Evolutionary conservation across 2,888 invertebrate species (phyloP).

Genomic region (Hypolimnas misippus): DNA sequence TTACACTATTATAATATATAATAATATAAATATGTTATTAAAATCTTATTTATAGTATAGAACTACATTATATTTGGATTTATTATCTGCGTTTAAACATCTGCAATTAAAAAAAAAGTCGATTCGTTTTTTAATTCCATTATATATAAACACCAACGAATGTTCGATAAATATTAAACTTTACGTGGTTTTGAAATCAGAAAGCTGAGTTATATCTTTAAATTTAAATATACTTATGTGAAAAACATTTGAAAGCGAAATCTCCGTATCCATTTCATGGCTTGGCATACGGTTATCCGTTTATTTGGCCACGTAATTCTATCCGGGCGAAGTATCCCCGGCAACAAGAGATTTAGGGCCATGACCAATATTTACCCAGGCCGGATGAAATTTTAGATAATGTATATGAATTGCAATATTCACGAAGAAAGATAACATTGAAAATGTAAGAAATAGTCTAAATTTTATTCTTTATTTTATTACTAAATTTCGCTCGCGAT

Average conservation of each 20-base stretch:
- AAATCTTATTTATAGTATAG: no score
- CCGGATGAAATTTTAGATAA: conserved; percentile 62
- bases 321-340: conserved; percentile 54
- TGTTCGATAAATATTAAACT: background rate
- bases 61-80: no score
- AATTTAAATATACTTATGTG: no score
- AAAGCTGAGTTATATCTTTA: background rate
- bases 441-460: no score
- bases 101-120: no score
- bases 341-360: conserved; percentile 64
- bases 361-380: conserved; percentile 62
- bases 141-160: no score
- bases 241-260: conserved; percentile 25
- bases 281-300: conserved; percentile 59
- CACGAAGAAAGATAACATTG: conserved; percentile 27
- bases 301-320: conserved; percentile 51
- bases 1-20: no score
- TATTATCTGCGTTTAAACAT: no score
- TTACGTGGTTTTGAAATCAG: background rate
- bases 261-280: conserved; percentile 53
- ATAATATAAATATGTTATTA: no score
- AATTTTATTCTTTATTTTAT: background rate
- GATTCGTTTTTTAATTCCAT: no score
- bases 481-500: background rate
- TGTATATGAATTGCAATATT: conserved; percentile 65